Conservation (phyloP, 2,888 invertebrate species). For the Melolontha melolontha region DNA sequence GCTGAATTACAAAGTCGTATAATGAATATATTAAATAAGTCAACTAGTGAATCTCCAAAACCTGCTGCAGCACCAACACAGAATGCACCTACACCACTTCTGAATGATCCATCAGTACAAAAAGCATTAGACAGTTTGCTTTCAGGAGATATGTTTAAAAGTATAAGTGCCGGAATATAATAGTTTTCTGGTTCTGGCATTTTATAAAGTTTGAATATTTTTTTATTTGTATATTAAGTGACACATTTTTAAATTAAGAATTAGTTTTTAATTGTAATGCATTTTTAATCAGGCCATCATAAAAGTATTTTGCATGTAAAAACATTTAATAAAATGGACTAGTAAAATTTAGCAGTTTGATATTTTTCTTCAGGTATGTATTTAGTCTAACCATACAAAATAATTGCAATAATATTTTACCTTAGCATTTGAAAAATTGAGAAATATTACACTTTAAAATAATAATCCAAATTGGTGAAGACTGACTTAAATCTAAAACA, state of each 20-base stretch:
- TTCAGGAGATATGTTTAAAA: constrained; percentile 71
- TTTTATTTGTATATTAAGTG: background rate
- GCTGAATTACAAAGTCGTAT: constrained; percentile 83
- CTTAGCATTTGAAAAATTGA: no score
- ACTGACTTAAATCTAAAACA: no score
- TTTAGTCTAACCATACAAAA: no score
- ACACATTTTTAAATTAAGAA: background rate
- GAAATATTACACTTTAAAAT: no score
- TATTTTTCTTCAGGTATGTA: no score
- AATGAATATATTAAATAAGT: constrained; percentile 78
- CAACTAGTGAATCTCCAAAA: constrained; percentile 56
- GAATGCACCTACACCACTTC: constrained; percentile 64
- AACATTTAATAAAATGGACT: no score
- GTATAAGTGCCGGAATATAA: constrained; percentile 58
- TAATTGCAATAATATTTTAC: no score
- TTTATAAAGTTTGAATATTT: constrained; percentile 1
- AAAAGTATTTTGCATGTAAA: no score
- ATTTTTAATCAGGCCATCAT: no score
- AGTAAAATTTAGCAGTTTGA: no score
- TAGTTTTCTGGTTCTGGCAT: constrained; percentile 8
- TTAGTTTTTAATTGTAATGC: no score
- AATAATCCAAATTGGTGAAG: no score
- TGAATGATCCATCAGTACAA: constrained; percentile 83
- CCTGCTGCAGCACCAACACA: constrained; percentile 55
- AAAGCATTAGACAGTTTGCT: constrained; percentile 81